Evolutionary conservation across 2,797 vertebrate genomes (phyloP).

Genomic region (Sebastes matsubarae): DNA sequence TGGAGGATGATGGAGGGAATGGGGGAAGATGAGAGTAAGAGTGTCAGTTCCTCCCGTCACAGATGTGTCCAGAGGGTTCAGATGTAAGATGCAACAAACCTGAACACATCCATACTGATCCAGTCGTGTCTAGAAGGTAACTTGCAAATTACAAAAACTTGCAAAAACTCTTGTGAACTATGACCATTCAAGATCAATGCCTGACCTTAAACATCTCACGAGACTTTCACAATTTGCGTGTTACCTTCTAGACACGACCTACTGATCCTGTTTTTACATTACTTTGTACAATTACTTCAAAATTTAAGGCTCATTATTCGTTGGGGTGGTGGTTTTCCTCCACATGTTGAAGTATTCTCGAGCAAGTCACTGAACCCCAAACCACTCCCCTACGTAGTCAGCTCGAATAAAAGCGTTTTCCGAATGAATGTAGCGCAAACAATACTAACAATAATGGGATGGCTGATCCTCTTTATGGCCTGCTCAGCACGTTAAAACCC

Average conservation of each 20-base stretch:
- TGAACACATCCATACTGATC: background rate
- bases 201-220: too few species aligned
- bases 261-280: background rate
- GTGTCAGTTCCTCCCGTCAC: background rate
- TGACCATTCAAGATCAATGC: too few species aligned
- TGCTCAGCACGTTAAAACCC: background rate
- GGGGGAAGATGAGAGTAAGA: background rate
- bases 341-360: background rate
- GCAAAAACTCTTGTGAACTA: too few species aligned
- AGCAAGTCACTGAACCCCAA: background rate
- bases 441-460: background rate
- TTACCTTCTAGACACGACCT: too few species aligned
- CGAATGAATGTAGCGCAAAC: background rate
- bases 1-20: background rate
- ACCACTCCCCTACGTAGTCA: background rate
- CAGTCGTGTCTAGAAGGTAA: too few species aligned
- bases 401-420: background rate
- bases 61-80: background rate
- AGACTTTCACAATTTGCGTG: too few species aligned
- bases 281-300: background rate
- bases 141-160: too few species aligned
- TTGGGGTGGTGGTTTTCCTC: background rate
- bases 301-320: background rate
- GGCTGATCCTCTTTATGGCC: background rate
- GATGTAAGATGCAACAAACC: background rate